Conservation (phyloP, 2,113 vertebrate species). For the Scomber colias region DNA sequence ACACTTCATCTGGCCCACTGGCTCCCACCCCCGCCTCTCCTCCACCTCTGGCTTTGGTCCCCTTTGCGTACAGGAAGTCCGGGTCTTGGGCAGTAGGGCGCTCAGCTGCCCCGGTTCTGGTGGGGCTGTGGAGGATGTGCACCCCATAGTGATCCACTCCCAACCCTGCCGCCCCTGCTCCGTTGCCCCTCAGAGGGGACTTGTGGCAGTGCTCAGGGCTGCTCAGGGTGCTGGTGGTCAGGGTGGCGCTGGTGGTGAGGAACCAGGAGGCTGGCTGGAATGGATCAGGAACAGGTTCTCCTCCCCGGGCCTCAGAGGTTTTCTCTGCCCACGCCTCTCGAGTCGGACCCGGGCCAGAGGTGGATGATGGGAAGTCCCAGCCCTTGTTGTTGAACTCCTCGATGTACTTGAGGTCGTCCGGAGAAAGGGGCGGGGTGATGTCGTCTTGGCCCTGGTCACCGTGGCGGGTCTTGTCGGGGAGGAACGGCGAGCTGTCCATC, state of each 20-base stretch:
- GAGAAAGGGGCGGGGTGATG: constrained; percentile 94
- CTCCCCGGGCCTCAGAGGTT: constrained; percentile 79
- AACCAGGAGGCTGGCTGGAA: constrained; percentile 93
- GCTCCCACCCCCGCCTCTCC: constrained; percentile 79
- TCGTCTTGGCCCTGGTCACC: constrained; percentile 86
- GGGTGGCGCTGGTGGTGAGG: constrained; percentile 94
- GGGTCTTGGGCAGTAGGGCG: constrained; percentile 81
- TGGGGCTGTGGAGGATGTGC: constrained; percentile 90
- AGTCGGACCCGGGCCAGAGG: constrained; percentile 68
- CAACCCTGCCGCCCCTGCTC: constrained; percentile 52
- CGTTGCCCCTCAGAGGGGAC: constrained; percentile 82
- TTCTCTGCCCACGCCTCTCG: constrained; percentile 87
- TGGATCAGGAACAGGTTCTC: constrained; percentile 76
- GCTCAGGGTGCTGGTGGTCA: constrained; percentile 95
- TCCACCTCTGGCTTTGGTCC: constrained; percentile 84
- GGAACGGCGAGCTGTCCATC: constrained; percentile 98
- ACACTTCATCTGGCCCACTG: constrained; percentile 84
- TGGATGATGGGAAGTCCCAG: constrained; percentile 87
- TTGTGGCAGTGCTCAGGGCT: constrained; percentile 93
- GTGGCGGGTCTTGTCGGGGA: constrained; percentile 91
- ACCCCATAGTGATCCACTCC: constrained; percentile 86
- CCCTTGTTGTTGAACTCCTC: constrained; percentile 95
- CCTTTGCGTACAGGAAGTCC: constrained; percentile 85
- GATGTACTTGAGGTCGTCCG: constrained; percentile 98
- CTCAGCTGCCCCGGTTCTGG: constrained; percentile 75